Percentiles rank a stretch among this genome's conserved stretches.
Conservation (phyloP, 1,140 invertebrate species). For the Babylonia areolata region DNA sequence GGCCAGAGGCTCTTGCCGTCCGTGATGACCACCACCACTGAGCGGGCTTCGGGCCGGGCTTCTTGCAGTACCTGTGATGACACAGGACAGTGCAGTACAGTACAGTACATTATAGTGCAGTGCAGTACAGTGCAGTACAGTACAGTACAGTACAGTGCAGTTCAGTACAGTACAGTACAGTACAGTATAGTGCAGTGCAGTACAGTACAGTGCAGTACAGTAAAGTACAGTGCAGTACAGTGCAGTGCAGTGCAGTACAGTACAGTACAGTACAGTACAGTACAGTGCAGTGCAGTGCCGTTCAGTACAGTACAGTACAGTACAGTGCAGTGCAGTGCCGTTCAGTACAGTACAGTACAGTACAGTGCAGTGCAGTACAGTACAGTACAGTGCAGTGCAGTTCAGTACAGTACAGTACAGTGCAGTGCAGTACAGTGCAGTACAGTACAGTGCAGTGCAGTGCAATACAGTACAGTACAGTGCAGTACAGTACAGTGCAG, state of each 20-base stretch:
- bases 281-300: not conserved
- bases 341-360: not conserved
- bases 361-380: not conserved
- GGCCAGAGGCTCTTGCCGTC: not conserved
- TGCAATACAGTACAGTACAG: constrained; percentile 23
- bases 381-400: not conserved
- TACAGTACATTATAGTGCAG: not conserved
- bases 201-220: not conserved
- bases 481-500: not conserved
- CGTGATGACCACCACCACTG: not conserved
- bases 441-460: constrained; percentile 38
- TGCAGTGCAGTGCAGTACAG: not conserved
- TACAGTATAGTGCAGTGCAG: not conserved
- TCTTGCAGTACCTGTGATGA: not conserved
- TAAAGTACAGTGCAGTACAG: not conserved
- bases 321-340: not conserved
- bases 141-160: not conserved
- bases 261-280: not conserved
- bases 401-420: constrained; percentile 33
- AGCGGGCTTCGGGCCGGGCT: not conserved
- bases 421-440: constrained; percentile 30
- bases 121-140: not conserved
- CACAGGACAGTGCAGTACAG: not conserved
- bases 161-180: not conserved
- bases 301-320: not conserved